These are phyloP conservation scores for Ganaspis brasiliensis DNA, from an alignment of 2,888 invertebrate genomes.

Conservation along the genomic window DNA sequence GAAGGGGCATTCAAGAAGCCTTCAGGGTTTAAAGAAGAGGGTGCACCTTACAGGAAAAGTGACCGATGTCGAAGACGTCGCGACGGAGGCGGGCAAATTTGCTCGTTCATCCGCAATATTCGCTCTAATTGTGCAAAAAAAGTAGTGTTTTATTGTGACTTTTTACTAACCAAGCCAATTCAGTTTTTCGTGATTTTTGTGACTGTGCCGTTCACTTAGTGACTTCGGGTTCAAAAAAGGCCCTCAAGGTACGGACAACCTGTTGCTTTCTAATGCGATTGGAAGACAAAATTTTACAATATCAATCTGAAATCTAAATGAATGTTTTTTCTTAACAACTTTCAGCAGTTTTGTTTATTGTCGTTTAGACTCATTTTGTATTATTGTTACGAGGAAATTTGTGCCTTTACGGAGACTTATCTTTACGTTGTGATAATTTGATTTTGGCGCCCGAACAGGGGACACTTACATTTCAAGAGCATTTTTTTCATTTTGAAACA, in stretches of 20 bases:
- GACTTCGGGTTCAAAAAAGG: neutral
- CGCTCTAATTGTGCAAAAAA: neutral
- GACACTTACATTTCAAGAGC: too few relatives aligned
- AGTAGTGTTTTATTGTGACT: conserved; percentile 22
- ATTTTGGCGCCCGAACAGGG: too few relatives aligned
- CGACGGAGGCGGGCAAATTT: conserved; percentile 43
- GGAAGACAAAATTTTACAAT: neutral
- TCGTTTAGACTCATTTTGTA: too few relatives aligned
- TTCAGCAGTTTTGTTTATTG: too few relatives aligned
- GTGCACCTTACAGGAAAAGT: conserved; percentile 18
- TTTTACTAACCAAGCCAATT: neutral
- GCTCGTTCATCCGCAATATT: conserved; percentile 39
- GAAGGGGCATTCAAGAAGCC: neutral
- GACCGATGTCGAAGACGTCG: conserved; percentile 34
- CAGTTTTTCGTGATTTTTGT: conserved; percentile 10
- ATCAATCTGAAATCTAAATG: too few relatives aligned
- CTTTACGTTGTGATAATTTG: too few relatives aligned
- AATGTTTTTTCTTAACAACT: too few relatives aligned
- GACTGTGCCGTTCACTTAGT: conserved; percentile 4
- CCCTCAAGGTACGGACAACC: conserved; percentile 16
- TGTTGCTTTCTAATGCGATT: neutral
- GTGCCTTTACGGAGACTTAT: too few relatives aligned
- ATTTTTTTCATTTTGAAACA: too few relatives aligned
- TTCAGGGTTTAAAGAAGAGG: neutral
- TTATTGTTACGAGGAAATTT: too few relatives aligned